Percentiles rank a stretch among this genome's conserved stretches.
These are phyloP conservation scores for Montipora foliosa DNA, from an alignment of 64 coral and sea anemone species.

Conservation along the genomic window DNA sequence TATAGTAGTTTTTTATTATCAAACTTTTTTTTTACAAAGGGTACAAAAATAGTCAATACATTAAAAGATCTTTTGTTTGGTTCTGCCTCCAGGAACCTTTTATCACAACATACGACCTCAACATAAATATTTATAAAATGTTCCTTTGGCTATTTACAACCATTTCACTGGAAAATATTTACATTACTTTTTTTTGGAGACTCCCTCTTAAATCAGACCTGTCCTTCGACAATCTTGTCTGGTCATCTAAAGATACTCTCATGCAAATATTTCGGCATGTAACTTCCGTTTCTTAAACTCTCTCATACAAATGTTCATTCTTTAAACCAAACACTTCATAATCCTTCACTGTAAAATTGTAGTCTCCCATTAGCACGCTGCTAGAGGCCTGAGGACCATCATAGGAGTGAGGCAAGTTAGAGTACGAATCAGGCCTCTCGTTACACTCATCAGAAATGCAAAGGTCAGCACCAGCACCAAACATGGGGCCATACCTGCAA, in stretches of 20 bases:
- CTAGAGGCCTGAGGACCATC: constrained; percentile 73
- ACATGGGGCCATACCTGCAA: constrained; percentile 91
- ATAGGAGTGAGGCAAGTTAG: constrained; percentile 94
- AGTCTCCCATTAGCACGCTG: constrained; percentile 84
- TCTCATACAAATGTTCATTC: constrained; percentile 44
- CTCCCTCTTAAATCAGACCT: too few relatives aligned
- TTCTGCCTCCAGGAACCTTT: not conserved
- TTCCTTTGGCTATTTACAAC: not conserved
- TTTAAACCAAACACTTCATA: constrained; percentile 96
- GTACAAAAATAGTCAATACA: not conserved
- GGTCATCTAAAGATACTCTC: not conserved
- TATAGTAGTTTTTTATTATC: not conserved
- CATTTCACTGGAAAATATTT: not conserved
- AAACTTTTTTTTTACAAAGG: not conserved
- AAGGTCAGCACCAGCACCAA: constrained; percentile 95
- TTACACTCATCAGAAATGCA: constrained; percentile 86
- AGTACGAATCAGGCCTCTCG: constrained; percentile 75
- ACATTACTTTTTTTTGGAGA: too few relatives aligned
- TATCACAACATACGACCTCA: not conserved
- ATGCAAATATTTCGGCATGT: not conserved
- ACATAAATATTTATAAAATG: not conserved
- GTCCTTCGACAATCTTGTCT: too few relatives aligned
- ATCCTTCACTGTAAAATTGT: constrained; percentile 82
- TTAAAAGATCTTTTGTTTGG: not conserved
- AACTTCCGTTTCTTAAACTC: constrained; percentile 11